A percentile compares a stretch with the other conserved stretches of the same genome.
Evolutionary conservation across 1,140 invertebrate species (phyloP).

Genomic region (Drosophila novamexicana): DNA sequence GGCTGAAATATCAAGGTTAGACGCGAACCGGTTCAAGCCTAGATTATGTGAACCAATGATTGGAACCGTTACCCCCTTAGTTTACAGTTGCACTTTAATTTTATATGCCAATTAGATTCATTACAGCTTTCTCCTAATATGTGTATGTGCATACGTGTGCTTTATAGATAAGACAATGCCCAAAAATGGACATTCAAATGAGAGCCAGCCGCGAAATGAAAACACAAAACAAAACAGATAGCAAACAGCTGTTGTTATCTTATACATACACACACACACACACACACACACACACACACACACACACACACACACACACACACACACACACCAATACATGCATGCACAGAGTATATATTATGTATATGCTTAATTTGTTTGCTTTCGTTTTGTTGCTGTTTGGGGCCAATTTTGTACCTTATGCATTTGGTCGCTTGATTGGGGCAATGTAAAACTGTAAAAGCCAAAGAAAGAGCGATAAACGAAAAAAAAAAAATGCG

Average conservation of each 20-base stretch:
- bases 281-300: slow-evolving; percentile 1
- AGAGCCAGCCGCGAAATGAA: slow-evolving; percentile 34
- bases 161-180: slow-evolving; percentile 32
- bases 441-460: slow-evolving; percentile 21
- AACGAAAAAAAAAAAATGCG: slow-evolving; percentile 20
- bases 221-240: slow-evolving; percentile 40
- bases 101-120: slow-evolving; percentile 21
- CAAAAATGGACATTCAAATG: slow-evolving; percentile 39
- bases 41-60: neutral
- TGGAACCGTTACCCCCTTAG: neutral
- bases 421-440: slow-evolving; percentile 11
- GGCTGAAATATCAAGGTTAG: slow-evolving; percentile 6
- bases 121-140: slow-evolving; percentile 16
- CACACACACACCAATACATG: neutral
- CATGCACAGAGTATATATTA: slow-evolving; percentile 1
- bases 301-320: neutral
- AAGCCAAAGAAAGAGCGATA: slow-evolving; percentile 15
- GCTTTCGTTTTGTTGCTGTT: slow-evolving; percentile 32
- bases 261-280: neutral
- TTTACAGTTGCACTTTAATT: slow-evolving; percentile 11
- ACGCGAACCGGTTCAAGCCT: neutral
- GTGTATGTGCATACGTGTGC: neutral
- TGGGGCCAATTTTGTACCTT: slow-evolving; percentile 22
- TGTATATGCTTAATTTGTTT: slow-evolving; percentile 26
- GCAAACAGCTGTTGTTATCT: slow-evolving; percentile 54